Evolutionary conservation across 2,888 invertebrate genomes (phyloP), one percentile per base, ranked within the genome.

Genomic region (Erynnis tages): DNA sequence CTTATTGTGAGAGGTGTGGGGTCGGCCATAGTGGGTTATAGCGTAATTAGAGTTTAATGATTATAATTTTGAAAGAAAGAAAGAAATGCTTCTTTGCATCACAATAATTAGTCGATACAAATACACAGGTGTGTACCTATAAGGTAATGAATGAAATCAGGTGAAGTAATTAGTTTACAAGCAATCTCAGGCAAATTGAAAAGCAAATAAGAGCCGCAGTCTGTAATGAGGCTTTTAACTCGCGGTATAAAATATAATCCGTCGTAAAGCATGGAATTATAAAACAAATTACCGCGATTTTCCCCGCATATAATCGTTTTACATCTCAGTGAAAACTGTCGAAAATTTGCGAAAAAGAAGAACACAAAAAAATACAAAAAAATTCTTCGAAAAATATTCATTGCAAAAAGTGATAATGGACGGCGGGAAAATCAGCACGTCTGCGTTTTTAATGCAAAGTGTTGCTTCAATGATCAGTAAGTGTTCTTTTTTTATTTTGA

Each of bases 371-470:
- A n/a, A n/a, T n/a, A n/a, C n/a, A n/a, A n/a, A n/a, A n/a, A n/a
- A n/a, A n/a, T n/a, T n/a, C n/a, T n/a, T n/a, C n/a, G n/a, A 27
- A 17, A 17, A 8, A 3, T 16, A 10, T 16, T 27, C 1, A 1
- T 10, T 19, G 6, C 14, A 41, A 41, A 45, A 45, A 13, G 34
- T 13, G 47, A 27, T 32, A 53, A 79, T 77, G 75, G 55, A 53
- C 16, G 61, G 56, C 10, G 68, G 69, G 10, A 76, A 69, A 59
- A 52, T 79, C 8, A 73, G 61, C 54, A 54, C 59, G 1, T 63
- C 72, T 0, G 79, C 76, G n/a, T 66, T 80, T 44, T 45, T 78
- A 4, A 62, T 76, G 47, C 82, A 83, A 60, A 57, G 62, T 19
- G 56, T 68, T 13, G 64, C 80, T 1, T 72, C 82, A 0, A 30